phyloP scores from a whole-genome alignment of 2,797 vertebrate species.

The Ceryle rudis region DNA sequence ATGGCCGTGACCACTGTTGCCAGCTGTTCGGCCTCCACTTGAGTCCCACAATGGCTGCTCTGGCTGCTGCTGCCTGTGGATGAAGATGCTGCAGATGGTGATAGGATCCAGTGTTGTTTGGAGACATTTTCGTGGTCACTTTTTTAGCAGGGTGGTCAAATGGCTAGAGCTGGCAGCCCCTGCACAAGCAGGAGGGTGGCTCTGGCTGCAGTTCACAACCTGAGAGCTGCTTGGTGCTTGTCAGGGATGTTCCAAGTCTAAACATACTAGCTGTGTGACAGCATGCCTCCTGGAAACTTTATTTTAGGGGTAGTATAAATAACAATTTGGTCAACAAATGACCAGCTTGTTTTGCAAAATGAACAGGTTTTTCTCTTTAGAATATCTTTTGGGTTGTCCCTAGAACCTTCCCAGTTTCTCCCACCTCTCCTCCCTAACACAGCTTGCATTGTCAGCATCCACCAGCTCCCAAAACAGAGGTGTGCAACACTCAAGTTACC shows the following conservation, averaged over 20 bases:
- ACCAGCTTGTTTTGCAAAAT: neutral
- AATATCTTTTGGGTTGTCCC: neutral
- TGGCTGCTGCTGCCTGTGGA: neutral
- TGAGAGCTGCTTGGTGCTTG: neutral
- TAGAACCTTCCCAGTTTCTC: neutral
- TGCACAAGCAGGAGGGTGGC: accelerated
- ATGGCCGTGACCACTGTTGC: neutral
- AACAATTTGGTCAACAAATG: neutral
- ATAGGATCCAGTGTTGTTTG: neutral
- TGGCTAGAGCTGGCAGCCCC: neutral
- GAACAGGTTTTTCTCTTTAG: neutral
- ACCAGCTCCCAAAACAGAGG: neutral
- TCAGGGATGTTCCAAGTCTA: neutral
- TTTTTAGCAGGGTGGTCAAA: neutral
- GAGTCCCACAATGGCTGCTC: neutral
- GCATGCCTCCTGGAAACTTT: neutral
- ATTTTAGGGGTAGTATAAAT: neutral
- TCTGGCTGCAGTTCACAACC: neutral
- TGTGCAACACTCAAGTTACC: too few species aligned
- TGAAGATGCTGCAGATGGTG: neutral
- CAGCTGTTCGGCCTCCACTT: accelerated
- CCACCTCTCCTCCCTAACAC: neutral
- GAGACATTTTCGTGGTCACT: neutral
- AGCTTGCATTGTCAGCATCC: neutral
- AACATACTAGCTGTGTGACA: neutral